phyloP scores from a whole-genome alignment of 2,113 vertebrate species.

The Mohoua ochrocephala region DNA sequence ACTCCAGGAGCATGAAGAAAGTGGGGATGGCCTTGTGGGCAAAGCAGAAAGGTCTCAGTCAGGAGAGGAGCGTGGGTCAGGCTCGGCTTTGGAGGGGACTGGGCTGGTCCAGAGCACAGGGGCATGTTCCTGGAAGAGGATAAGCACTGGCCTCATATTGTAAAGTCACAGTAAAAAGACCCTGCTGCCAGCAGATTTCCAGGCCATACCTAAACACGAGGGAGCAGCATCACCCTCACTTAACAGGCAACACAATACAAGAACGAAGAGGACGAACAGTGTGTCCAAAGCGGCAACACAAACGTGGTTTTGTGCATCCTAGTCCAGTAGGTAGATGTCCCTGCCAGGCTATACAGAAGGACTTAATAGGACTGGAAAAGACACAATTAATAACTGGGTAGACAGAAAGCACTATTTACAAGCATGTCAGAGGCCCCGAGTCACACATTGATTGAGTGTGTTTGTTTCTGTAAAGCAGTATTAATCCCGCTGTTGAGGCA shows the following conservation, averaged over 20 bases:
- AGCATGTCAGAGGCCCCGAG: background rate
- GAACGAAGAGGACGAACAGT: background rate
- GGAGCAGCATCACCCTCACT: background rate
- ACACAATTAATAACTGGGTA: background rate
- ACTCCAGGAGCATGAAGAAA: background rate
- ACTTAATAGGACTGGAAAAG: background rate
- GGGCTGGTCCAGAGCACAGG: background rate
- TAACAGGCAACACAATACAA: background rate
- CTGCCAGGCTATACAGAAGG: background rate
- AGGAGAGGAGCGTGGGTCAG: background rate
- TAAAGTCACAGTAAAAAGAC: background rate
- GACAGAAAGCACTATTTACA: background rate
- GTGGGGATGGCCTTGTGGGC: background rate
- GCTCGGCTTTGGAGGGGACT: background rate
- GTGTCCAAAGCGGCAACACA: background rate
- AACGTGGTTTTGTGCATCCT: background rate
- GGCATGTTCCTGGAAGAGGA: rapidly evolving
- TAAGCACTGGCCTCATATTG: background rate
- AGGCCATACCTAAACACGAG: background rate
- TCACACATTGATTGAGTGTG: background rate
- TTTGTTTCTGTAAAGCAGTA: background rate
- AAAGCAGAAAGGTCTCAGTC: background rate
- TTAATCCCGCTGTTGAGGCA: background rate
- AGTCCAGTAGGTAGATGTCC: background rate
- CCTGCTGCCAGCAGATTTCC: background rate